Evolutionary conservation across 2,797 vertebrate genomes (phyloP), one percentile per base, ranked within the genome.

Genomic region (Amazona finschi): DNA sequence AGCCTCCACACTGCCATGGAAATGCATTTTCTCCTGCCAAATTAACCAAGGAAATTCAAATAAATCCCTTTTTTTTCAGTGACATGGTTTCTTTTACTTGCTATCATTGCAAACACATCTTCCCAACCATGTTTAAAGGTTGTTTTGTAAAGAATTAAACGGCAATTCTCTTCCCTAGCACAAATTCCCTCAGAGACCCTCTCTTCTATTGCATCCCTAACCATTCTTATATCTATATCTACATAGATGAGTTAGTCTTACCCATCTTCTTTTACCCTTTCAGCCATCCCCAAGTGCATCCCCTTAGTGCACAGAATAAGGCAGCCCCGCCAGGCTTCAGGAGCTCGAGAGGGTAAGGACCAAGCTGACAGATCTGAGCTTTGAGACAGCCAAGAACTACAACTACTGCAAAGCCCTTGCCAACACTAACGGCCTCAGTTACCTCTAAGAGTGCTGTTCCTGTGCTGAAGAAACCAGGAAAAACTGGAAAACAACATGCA

Each of bases 31-130:
- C 70, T 91, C 91, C 67, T 5, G 3, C 58, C 73, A 79, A 94
- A 86, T 60, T 78, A 94, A 94, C 83, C 87, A 96, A 84, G 91
- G 64, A 94, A 95, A 96, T 91, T 82, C 58, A 91, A 84, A 91
- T 91, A 94, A 96, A 96, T 86, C 62, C 25, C 39, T 24, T 93
- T 84, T 84, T 73, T 58, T 58, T 76, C 39, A 50, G 17, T 20
- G 66, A 84, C 73, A 91, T 7, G 30, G 53, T 61, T 62, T 83
- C 53, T 83, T 92, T 89, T 60, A 81, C 41, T 86, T 70, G 36
- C 66, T 87, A 65, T 58, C 65, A 33, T 36, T 53, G 27, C 44
- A 71, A 83, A 87, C 33, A 15, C 30, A 80, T 92, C 72, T 92
- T 85, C 38, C 49, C 72, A 85, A 62, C n/a, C 57, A 50, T 8